phyloP scores from a whole-genome alignment of 2,888 invertebrate species.

The Tillus elongatus region DNA sequence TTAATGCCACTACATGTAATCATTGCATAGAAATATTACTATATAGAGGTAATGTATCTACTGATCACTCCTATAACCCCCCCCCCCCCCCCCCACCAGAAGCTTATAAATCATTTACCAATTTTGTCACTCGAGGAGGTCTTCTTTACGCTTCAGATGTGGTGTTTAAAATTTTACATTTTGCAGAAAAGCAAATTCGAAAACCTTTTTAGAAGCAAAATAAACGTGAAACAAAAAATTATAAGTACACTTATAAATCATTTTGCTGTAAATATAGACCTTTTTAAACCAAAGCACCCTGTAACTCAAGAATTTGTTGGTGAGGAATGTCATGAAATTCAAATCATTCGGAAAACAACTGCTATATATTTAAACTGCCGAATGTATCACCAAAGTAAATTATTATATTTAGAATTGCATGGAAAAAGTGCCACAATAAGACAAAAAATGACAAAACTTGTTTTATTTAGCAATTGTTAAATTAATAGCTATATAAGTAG shows the following conservation, averaged over 20 bases:
- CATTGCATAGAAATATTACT: conserved; percentile 7
- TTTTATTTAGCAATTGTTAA: background rate
- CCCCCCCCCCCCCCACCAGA: conserved; percentile 6
- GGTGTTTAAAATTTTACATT: conserved; percentile 6
- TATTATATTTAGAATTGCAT: conserved; percentile 1
- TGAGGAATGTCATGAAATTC: conserved; percentile 8
- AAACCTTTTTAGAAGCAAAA: background rate
- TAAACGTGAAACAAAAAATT: background rate
- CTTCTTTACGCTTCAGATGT: conserved; percentile 9
- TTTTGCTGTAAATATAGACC: background rate
- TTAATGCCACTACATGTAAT: conserved; percentile 4
- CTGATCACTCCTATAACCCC: conserved; percentile 7
- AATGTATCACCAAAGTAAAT: conserved; percentile 2
- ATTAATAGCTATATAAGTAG: background rate
- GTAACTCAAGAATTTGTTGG: conserved; percentile 7
- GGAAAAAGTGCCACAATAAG: conserved; percentile 1
- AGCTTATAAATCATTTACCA: conserved; percentile 9
- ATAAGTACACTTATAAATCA: background rate
- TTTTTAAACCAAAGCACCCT: conserved; percentile 6
- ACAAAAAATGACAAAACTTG: conserved; percentile 2
- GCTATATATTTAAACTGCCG: background rate
- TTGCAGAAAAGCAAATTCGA: conserved; percentile 7
- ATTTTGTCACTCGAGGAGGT: conserved; percentile 8
- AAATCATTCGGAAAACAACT: conserved; percentile 7
- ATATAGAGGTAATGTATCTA: conserved; percentile 3